A percentile compares a stretch with the other conserved stretches of the same genome.
Evolutionary conservation across 2,888 invertebrate genomes (phyloP).

Genomic region (Rhimphoctona megacephalus): DNA sequence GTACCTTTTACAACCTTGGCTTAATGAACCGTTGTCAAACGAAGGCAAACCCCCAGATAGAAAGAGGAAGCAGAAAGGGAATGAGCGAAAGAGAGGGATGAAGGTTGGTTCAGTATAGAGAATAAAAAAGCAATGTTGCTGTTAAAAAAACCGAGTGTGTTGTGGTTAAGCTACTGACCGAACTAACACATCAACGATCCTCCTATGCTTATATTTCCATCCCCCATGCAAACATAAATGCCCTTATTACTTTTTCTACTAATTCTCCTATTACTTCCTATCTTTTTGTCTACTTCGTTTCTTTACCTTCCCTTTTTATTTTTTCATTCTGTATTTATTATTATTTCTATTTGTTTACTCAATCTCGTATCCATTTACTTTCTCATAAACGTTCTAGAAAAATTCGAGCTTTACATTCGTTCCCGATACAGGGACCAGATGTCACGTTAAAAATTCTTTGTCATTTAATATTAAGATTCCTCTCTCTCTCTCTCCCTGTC

Average conservation of each 20-base stretch:
- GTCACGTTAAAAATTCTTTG: background rate
- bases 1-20: constrained; percentile 65
- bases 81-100: constrained; percentile 8
- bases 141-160: constrained; percentile 51
- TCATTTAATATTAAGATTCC: background rate
- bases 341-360: background rate
- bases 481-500: background rate
- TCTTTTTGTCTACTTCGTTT: constrained; percentile 1
- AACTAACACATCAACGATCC: constrained; percentile 64
- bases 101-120: constrained; percentile 29
- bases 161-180: constrained; percentile 62
- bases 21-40: constrained; percentile 70
- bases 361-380: constrained; percentile 6
- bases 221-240: constrained; percentile 60
- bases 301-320: constrained; percentile 15
- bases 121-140: constrained; percentile 56
- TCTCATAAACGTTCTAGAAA: background rate
- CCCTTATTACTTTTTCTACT: constrained; percentile 60
- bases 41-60: constrained; percentile 61
- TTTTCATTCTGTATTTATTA: no score
- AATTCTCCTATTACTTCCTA: constrained; percentile 26
- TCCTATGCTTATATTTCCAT: constrained; percentile 39
- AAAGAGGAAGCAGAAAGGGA: background rate
- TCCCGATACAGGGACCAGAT: background rate
- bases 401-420: constrained; percentile 9